Evolutionary conservation across 1,140 invertebrate species (phyloP), one percentile per base, ranked within the genome.

Genomic region (Drosophila navojoa): DNA sequence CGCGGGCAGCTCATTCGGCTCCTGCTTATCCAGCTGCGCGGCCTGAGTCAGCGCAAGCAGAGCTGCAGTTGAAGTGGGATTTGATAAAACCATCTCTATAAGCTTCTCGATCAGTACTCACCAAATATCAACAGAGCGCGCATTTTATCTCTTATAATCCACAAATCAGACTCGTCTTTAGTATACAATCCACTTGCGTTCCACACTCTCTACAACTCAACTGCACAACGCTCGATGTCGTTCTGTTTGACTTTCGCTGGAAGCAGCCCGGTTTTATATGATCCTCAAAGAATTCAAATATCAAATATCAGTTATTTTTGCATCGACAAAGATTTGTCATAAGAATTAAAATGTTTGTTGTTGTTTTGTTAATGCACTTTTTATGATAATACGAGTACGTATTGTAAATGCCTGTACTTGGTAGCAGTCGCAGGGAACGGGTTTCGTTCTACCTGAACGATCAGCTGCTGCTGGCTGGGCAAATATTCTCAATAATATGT

Each of bases 241-340:
- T 76, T 82, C 76, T 86, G 79, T 70, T 50, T 29, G 32, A 68
- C 22, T 59, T 61, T 54, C 40, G 42, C 16, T 15, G n/a, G 52
- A n/a, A 40, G 50, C 13, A 3, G 3, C 7, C 68, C 42, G 44
- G 57, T 87, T 86, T 79, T 87, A 86, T 87, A 86, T 44, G 32
- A n/a, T 45, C 13, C 60, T 62, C 42, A 45, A 27, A 71, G 40
- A 38, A 27, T 6, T 11, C 38, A 38, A 11, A 13, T 52, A 58
- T 67, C 45, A 54, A 62, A 70, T 62, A 29, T 68, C 68, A 50
- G 9, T 59, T 58, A 62, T 22, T 40, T 59, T 77, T 25, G 55
- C 38, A 16, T 11, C 19, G 16, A 47, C 38, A 71, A 40, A 58
- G 45, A 60, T 85, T 85, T 85, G 70, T 71, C 79, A 76, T 72